phyloP scores from a whole-genome alignment of 2,797 vertebrate genomes.

The Enteromius paludinosus region DNA sequence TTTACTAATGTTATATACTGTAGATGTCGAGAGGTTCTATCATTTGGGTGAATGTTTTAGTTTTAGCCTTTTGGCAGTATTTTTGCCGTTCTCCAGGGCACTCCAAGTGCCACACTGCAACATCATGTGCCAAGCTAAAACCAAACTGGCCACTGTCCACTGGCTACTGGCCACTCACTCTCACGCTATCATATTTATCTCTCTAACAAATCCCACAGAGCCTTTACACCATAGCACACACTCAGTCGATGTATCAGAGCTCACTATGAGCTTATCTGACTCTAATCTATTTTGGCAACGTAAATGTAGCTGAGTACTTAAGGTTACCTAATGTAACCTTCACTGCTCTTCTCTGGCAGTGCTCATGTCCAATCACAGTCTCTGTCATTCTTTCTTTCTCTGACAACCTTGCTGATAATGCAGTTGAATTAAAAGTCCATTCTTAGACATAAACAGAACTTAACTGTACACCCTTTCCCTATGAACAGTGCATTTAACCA shows the following conservation, averaged over 20 bases:
- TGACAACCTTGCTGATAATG: slow-evolving; percentile 29
- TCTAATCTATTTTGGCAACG: slow-evolving; percentile 78
- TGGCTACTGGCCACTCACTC: slow-evolving; percentile 60
- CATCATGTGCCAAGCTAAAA: slow-evolving; percentile 64
- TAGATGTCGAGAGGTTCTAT: not conserved
- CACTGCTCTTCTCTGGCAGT: not conserved
- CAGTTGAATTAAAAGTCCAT: slow-evolving; percentile 47
- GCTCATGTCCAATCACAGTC: slow-evolving; percentile 2
- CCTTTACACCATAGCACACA: slow-evolving; percentile 21
- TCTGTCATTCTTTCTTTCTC: slow-evolving; percentile 15
- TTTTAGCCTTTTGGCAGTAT: not conserved
- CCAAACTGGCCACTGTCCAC: slow-evolving; percentile 64
- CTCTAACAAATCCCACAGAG: slow-evolving; percentile 37
- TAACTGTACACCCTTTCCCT: not conserved
- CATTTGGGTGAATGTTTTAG: not conserved
- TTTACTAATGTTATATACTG: slow-evolving; percentile 2
- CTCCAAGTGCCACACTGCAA: not conserved
- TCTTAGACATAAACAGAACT: not conserved
- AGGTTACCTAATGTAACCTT: slow-evolving; percentile 37
- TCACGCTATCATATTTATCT: slow-evolving; percentile 46
- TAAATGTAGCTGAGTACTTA: slow-evolving; percentile 48
- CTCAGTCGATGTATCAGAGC: slow-evolving; percentile 3
- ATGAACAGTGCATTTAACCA: not conserved
- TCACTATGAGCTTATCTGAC: slow-evolving; percentile 63
- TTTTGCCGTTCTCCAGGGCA: not conserved